Conservation (phyloP, 1,140 invertebrate genomes). For the Hydropsyche tenuis region DNA sequence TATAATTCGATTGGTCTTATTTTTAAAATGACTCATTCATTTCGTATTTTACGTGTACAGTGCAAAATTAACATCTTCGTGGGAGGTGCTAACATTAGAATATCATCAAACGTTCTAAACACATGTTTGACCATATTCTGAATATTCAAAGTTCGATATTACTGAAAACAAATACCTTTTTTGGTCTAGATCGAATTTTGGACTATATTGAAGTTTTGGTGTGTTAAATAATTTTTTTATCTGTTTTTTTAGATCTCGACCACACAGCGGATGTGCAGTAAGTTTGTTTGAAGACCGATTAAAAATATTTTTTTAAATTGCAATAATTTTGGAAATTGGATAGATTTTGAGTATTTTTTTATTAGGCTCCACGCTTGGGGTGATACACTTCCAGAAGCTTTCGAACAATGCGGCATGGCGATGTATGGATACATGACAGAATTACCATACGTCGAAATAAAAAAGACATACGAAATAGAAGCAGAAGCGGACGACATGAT, state of each 20-base stretch:
- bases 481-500: slow-evolving; percentile 86
- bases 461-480: slow-evolving; percentile 79
- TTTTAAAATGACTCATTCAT: no score
- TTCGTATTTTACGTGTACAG: no score
- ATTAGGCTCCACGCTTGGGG: slow-evolving; percentile 91
- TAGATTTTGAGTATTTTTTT: not conserved
- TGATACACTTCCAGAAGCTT: slow-evolving; percentile 84
- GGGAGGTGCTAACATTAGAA: not conserved
- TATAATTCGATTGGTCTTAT: no score
- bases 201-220: no score
- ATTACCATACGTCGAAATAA: slow-evolving; percentile 83
- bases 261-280: slow-evolving; percentile 98
- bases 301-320: no score
- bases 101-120: not conserved
- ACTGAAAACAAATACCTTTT: no score
- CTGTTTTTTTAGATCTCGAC: slow-evolving; percentile 84
- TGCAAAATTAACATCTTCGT: slow-evolving; percentile 4
- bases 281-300: no score
- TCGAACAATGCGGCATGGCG: slow-evolving; percentile 92
- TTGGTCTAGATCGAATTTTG: no score
- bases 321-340: no score
- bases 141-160: no score
- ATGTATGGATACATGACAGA: slow-evolving; percentile 99
- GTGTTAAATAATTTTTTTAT: slow-evolving; percentile 18
- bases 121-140: no score